Conservation (phyloP, 2,113 vertebrate species). For the Onychostruthus taczanowskii region DNA sequence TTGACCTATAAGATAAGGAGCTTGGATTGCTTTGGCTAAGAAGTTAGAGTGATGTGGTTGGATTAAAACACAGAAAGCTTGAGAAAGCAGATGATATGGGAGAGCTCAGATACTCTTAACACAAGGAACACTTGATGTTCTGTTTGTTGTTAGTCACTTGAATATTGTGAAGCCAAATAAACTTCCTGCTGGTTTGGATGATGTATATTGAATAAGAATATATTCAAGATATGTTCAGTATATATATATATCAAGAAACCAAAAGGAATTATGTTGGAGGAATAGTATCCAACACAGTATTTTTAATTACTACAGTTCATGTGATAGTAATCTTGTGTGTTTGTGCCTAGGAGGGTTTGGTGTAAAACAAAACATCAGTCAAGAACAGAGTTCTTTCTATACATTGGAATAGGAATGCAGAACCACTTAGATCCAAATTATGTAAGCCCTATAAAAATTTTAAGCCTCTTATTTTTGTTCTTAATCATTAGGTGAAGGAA, state of each 20-base stretch:
- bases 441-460: not conserved
- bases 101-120: not conserved
- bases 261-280: not conserved
- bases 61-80: not conserved
- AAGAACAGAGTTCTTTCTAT: not conserved
- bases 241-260: not conserved
- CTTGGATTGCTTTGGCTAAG: not conserved
- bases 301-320: not conserved
- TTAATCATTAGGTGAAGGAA: slow-evolving; percentile 85
- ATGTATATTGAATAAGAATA: not conserved
- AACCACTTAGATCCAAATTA: not conserved
- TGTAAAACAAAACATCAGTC: not conserved
- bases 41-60: not conserved
- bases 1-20: not conserved
- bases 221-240: not conserved
- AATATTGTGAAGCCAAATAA: not conserved
- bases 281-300: not conserved
- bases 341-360: not conserved
- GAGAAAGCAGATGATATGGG: not conserved
- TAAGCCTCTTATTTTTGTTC: not conserved
- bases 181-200: not conserved
- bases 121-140: not conserved
- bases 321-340: not conserved
- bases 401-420: not conserved
- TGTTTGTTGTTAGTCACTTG: not conserved